phyloP scores from a whole-genome alignment of 2,113 vertebrate species.

The Sclerurus mexicanus region DNA sequence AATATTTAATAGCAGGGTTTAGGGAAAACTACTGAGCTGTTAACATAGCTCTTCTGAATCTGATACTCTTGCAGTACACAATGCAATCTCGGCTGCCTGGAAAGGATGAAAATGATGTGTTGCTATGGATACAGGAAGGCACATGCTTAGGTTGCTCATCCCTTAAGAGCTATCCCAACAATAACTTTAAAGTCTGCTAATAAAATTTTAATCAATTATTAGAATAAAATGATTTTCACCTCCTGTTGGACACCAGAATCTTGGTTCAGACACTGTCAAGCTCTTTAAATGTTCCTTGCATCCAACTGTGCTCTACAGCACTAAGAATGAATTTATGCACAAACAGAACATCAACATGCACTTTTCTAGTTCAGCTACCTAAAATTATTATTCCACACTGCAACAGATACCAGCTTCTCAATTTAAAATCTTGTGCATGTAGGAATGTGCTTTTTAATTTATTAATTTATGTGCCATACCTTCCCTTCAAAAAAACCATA shows the following conservation, averaged over 20 bases:
- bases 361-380: neutral
- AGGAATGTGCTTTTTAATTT: slow-evolving; percentile 1
- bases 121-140: slow-evolving; percentile 71
- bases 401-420: neutral
- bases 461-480: neutral
- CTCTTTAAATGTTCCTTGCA: neutral
- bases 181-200: slow-evolving; percentile 45
- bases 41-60: slow-evolving; percentile 44
- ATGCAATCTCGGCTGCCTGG: slow-evolving; percentile 58
- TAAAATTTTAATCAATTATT: slow-evolving; percentile 55
- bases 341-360: neutral
- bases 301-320: neutral
- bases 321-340: neutral
- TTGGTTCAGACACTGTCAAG: neutral
- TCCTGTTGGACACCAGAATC: neutral
- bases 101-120: slow-evolving; percentile 68
- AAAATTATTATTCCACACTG: neutral
- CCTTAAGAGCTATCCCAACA: slow-evolving; percentile 48
- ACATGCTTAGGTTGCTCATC: slow-evolving; percentile 67
- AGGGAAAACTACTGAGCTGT: neutral
- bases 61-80: slow-evolving; percentile 53
- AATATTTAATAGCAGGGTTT: neutral
- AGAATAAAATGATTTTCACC: slow-evolving; percentile 23
- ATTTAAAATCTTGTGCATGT: neutral
- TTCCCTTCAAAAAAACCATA: neutral